Conservation (phyloP, 2,888 invertebrate genomes). For the Folsomia manolachei region DNA sequence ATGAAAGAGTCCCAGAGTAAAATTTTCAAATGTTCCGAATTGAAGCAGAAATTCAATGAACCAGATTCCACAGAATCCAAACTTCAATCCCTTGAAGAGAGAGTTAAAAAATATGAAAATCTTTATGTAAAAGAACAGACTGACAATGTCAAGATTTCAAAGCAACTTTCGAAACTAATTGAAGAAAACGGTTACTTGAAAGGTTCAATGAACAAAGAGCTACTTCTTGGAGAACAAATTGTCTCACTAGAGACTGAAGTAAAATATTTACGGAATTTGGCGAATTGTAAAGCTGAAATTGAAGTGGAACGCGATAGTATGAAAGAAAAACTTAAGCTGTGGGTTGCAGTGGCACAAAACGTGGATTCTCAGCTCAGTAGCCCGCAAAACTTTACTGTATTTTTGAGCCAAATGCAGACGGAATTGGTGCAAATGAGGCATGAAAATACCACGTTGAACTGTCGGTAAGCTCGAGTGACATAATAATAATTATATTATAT, state of each 20-base stretch:
- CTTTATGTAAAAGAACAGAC: conserved; percentile 40
- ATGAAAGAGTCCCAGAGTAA: conserved; percentile 34
- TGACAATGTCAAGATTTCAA: conserved; percentile 29
- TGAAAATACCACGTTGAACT: conserved; percentile 38
- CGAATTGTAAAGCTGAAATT: conserved; percentile 32
- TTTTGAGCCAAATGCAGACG: conserved; percentile 42
- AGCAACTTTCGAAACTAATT: conserved; percentile 24
- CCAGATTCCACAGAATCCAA: conserved; percentile 14
- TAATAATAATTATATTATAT: background rate
- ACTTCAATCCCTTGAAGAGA: conserved; percentile 24
- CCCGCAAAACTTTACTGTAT: conserved; percentile 40
- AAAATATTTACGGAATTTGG: conserved; percentile 19
- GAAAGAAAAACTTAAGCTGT: conserved; percentile 31
- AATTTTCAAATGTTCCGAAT: conserved; percentile 30
- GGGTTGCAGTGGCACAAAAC: conserved; percentile 41
- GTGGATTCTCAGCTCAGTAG: conserved; percentile 36
- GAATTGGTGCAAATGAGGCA: conserved; percentile 40
- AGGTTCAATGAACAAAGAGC: conserved; percentile 43
- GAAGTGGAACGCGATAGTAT: conserved; percentile 38
- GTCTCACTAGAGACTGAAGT: conserved; percentile 36
- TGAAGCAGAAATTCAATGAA: conserved; percentile 28
- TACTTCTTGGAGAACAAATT: conserved; percentile 45
- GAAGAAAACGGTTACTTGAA: conserved; percentile 38
- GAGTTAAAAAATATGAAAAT: conserved; percentile 45
- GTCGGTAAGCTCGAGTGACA: conserved; percentile 32